Base-by-base conservation (phyloP, 2,797 vertebrate genomes). In the Monodelphis domestica region DNA sequence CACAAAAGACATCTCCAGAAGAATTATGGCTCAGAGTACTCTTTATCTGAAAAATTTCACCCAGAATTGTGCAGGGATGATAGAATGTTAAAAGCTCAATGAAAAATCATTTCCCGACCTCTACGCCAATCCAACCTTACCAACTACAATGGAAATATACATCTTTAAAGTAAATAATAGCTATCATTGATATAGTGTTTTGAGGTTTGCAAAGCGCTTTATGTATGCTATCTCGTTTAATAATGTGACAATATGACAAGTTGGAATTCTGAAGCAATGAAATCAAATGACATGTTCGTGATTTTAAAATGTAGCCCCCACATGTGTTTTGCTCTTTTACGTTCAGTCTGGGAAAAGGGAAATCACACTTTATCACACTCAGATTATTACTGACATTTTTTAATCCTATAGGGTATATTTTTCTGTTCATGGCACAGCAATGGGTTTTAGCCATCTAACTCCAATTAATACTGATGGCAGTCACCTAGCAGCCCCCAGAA, bases 291-390 rank as follows among this genome's bases (percentile, higher is more conserved):
- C 29, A 57, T 92, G 92, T 95, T 88, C 91, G 59, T 95, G 70
- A 95, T 93, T 53, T 94, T 88, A 94, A 28, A 94, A 28, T 1
- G 93, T 95, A 95, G 87, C 28, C 93, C 78, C 53, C 57, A 87
- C 94, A 56, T 93, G 89, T 93, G 89, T 88, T 94, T 97, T 95
- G 54, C 59, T 14, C 89, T 93, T 96, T 87, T 93, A 84, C 95
- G 93, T 95, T 91, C 97, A 95, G 56, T 92, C 14, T 0, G 0
- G 84, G 90, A 78, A 55, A 29, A 54, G 91, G 50, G 93, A 95
- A 96, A 97, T 94, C 97, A 95, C 24, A 96, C 94, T 95, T 96
- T 87, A 94, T 91, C 90, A 90, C 56, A 89, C 94, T 95, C 90
- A 95, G 91, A 93, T 93, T 95, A 96, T 96, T 92, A 92, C 54